Evolutionary conservation across 2,888 invertebrate genomes (phyloP).

Genomic region (Esperia sulphurella): DNA sequence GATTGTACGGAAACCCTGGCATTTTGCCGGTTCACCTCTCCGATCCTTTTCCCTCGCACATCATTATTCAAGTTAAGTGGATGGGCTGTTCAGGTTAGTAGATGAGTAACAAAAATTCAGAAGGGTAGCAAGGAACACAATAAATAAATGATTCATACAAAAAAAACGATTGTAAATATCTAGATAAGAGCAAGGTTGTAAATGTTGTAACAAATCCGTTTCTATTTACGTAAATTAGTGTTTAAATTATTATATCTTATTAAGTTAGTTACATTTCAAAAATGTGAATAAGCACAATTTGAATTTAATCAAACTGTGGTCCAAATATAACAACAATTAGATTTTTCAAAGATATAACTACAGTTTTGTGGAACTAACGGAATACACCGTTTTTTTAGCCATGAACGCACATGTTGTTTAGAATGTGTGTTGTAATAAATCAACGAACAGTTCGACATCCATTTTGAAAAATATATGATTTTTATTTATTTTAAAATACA

Average conservation of each 20-base stretch:
- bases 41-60: constrained; percentile 58
- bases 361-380: no score
- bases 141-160: not conserved
- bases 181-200: no score
- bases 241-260: no score
- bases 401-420: not conserved
- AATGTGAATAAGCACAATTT: no score
- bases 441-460: not conserved
- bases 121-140: constrained; percentile 22
- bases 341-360: no score
- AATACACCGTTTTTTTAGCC: not conserved
- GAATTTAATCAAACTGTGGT: no score
- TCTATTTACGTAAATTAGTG: no score
- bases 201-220: no score
- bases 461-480: no score
- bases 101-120: constrained; percentile 63
- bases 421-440: not conserved
- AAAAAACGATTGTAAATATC: not conserved
- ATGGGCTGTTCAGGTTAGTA: constrained; percentile 60
- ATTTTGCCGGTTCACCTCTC: constrained; percentile 55
- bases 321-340: no score
- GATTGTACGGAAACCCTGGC: constrained; percentile 29
- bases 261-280: no score
- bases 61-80: constrained; percentile 75
- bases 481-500: no score